Percentiles rank a stretch among this genome's conserved stretches.
Evolutionary conservation across 2,797 vertebrate genomes (phyloP).

Genomic region (Ambastaia sidthimunki): DNA sequence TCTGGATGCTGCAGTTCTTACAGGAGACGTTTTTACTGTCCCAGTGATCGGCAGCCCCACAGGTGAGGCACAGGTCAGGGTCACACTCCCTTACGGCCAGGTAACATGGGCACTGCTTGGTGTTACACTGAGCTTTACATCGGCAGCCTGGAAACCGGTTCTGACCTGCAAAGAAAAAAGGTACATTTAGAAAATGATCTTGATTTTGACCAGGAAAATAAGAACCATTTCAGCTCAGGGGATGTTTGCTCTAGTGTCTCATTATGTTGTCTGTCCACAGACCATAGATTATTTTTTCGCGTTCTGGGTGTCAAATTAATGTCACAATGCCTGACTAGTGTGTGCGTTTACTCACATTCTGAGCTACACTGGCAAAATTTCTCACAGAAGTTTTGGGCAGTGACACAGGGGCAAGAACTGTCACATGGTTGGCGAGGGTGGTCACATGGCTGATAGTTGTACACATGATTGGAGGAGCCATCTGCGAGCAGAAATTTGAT

Average conservation of each 20-base stretch:
- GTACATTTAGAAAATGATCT: too few relatives aligned
- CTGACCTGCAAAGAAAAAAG: conserved; percentile 80
- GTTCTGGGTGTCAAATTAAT: neutral
- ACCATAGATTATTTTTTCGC: too few relatives aligned
- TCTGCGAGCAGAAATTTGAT: conserved; percentile 73
- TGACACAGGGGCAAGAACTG: conserved; percentile 97
- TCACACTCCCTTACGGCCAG: conserved; percentile 95
- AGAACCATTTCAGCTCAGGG: too few relatives aligned
- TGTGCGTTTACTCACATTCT: conserved; percentile 86
- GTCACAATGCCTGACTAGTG: neutral
- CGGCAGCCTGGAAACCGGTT: conserved; percentile 96
- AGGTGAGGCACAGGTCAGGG: conserved; percentile 95
- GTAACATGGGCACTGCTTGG: conserved; percentile 98
- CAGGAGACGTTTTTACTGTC: conserved; percentile 99
- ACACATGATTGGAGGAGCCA: conserved; percentile 98
- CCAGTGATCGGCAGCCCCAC: conserved; percentile 96
- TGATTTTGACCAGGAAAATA: neutral
- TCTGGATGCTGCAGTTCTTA: conserved; percentile 99
- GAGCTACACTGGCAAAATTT: conserved; percentile 99
- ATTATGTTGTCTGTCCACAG: neutral
- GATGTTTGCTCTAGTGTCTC: neutral
- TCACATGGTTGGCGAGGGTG: conserved; percentile 97
- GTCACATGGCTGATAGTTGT: conserved; percentile 99
- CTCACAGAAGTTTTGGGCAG: conserved; percentile 98
- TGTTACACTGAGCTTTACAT: conserved; percentile 98